A percentile compares a stretch with the other conserved stretches of the same genome.
Conservation (phyloP, 2,113 vertebrate species). For the Caracal caracal region DNA sequence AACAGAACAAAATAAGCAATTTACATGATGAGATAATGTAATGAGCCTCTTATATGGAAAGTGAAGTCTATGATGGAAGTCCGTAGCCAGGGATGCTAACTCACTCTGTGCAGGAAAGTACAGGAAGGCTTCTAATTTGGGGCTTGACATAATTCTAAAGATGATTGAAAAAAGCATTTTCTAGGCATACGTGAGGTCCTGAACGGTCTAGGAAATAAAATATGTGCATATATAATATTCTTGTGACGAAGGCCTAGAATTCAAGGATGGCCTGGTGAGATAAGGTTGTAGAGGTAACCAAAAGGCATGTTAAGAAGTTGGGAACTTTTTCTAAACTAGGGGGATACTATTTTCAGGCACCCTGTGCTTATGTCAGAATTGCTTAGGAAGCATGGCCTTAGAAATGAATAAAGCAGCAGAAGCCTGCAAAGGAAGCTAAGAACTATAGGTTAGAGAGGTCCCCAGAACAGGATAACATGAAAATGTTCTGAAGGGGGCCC, state of each 20-base stretch:
- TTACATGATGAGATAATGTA: neutral
- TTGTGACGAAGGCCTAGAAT: neutral
- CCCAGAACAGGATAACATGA: neutral
- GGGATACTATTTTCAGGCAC: neutral
- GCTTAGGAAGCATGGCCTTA: too few species aligned
- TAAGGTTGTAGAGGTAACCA: neutral
- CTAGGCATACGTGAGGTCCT: neutral
- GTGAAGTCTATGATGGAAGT: too few species aligned
- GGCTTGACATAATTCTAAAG: neutral
- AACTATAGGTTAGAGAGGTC: neutral
- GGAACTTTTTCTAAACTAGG: neutral
- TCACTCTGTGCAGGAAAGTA: neutral
- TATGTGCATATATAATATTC: neutral
- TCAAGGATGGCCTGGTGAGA: neutral
- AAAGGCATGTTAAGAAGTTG: neutral
- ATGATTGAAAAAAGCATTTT: neutral
- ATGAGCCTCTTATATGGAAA: neutral
- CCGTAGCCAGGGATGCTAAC: neutral
- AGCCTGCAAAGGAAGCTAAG: neutral
- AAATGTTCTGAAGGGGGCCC: neutral
- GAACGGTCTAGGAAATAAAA: neutral
- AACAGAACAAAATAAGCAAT: neutral
- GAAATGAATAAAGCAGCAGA: neutral
- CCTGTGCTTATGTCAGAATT: neutral
- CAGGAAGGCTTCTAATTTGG: neutral